These are phyloP conservation scores for Rugalucina vietnamica DNA, from an alignment of 2,888 invertebrate genomes.

Conservation along the genomic window DNA sequence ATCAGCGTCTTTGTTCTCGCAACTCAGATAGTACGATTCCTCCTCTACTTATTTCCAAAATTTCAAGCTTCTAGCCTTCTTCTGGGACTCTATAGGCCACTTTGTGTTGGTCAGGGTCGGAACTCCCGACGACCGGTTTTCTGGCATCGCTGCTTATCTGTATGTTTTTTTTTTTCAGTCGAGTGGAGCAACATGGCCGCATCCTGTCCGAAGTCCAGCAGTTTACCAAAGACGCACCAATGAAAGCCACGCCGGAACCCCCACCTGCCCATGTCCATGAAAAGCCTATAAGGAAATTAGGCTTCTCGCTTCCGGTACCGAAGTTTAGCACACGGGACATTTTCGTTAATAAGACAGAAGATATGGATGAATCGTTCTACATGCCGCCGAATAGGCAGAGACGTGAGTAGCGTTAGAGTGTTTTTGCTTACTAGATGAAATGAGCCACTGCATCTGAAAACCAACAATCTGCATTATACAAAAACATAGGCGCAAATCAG, in stretches of 20 bases:
- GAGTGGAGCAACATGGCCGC: conserved; percentile 67
- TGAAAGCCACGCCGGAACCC: neutral
- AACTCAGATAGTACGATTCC: too few species aligned
- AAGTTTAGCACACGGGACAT: conserved; percentile 62
- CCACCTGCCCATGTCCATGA: neutral
- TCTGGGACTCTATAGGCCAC: too few species aligned
- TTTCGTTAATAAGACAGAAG: conserved; percentile 60
- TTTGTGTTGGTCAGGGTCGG: too few species aligned
- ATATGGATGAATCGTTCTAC: conserved; percentile 64
- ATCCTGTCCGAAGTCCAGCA: conserved; percentile 69
- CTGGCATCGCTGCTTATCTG: too few species aligned
- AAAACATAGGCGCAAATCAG: too few species aligned
- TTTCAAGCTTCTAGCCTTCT: too few species aligned
- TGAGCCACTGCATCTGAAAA: too few species aligned
- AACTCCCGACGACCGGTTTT: too few species aligned
- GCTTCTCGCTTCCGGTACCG: conserved; percentile 14
- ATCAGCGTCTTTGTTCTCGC: too few species aligned
- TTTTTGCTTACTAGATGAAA: too few species aligned
- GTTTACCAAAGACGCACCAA: conserved; percentile 35
- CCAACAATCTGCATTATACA: too few species aligned
- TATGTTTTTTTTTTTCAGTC: conserved; percentile 59
- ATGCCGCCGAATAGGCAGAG: conserved; percentile 55
- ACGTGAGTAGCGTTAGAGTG: conserved; percentile 39
- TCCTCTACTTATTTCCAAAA: too few species aligned
- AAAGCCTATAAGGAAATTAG: neutral